Percentiles rank a stretch among this genome's conserved stretches.
Conservation (phyloP, 2,888 invertebrate genomes). For the Sericinus montela region DNA sequence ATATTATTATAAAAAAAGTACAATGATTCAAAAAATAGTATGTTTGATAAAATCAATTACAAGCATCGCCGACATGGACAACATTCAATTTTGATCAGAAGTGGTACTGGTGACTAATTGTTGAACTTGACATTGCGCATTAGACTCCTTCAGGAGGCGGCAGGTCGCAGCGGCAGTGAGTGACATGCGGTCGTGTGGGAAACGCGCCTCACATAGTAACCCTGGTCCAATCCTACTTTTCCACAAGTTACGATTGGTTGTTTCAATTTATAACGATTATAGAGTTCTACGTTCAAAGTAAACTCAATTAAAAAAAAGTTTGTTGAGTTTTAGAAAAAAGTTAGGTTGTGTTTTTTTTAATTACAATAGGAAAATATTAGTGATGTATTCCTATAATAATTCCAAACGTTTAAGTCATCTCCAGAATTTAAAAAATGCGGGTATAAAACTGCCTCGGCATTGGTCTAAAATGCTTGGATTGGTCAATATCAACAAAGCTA, state of each 20-base stretch:
- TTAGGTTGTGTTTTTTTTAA: background rate
- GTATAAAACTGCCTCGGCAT: conserved; percentile 52
- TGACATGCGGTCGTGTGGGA: conserved; percentile 32
- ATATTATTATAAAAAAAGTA: too few relatives aligned
- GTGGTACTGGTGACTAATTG: background rate
- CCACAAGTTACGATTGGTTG: background rate
- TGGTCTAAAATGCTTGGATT: conserved; percentile 61
- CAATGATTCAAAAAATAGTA: too few relatives aligned
- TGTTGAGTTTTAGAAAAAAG: background rate
- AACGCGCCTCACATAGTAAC: conserved; percentile 27
- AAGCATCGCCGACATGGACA: background rate
- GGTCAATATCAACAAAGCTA: conserved; percentile 39
- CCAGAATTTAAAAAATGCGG: conserved; percentile 52
- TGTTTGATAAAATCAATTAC: too few relatives aligned
- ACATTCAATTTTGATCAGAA: background rate
- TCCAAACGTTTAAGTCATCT: conserved; percentile 43
- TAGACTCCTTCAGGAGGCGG: conserved; percentile 20
- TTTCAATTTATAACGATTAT: background rate
- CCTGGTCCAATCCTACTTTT: background rate
- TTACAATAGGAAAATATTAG: conserved; percentile 1
- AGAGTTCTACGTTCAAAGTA: background rate
- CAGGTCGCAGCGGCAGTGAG: conserved; percentile 30
- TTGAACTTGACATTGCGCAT: conserved; percentile 9
- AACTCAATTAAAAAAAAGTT: background rate
- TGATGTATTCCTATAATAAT: conserved; percentile 43